Evolutionary conservation across 2,113 vertebrate species (phyloP).

Genomic region (Chascanopsetta lugubris): DNA sequence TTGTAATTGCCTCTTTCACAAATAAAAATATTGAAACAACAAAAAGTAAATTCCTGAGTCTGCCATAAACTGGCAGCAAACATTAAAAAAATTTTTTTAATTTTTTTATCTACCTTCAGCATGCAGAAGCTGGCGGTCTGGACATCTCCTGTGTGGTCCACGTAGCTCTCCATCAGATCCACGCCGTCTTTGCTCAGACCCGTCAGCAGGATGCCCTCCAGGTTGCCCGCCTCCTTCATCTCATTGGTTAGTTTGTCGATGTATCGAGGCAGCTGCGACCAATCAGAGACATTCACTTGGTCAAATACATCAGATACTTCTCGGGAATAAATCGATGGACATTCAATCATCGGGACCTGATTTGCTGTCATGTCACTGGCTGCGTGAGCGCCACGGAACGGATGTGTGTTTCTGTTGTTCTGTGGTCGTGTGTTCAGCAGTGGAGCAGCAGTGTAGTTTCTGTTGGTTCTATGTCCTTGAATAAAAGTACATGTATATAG

Average conservation of each 20-base stretch:
- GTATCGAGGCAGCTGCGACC: constrained; percentile 88
- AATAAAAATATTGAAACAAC: too few species aligned
- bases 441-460: too few species aligned
- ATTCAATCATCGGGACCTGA: background rate
- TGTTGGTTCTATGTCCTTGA: too few species aligned
- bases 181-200: constrained; percentile 97
- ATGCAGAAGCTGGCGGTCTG: constrained; percentile 99
- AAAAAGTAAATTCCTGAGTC: too few species aligned
- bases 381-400: too few species aligned
- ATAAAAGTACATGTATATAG: too few species aligned
- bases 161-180: constrained; percentile 98
- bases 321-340: too few species aligned
- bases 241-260: constrained; percentile 95
- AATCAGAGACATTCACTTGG: background rate
- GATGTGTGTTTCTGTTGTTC: too few species aligned
- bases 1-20: too few species aligned
- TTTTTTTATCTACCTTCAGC: constrained; percentile 86
- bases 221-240: constrained; percentile 96
- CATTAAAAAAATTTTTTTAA: background rate
- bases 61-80: too few species aligned
- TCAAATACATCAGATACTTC: background rate
- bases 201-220: constrained; percentile 96
- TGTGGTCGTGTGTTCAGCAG: too few species aligned
- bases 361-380: too few species aligned
- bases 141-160: constrained; percentile 95